Evolutionary conservation across 2,888 invertebrate species (phyloP), one percentile per base, ranked within the genome.

Genomic region (Lobophora halterata): DNA sequence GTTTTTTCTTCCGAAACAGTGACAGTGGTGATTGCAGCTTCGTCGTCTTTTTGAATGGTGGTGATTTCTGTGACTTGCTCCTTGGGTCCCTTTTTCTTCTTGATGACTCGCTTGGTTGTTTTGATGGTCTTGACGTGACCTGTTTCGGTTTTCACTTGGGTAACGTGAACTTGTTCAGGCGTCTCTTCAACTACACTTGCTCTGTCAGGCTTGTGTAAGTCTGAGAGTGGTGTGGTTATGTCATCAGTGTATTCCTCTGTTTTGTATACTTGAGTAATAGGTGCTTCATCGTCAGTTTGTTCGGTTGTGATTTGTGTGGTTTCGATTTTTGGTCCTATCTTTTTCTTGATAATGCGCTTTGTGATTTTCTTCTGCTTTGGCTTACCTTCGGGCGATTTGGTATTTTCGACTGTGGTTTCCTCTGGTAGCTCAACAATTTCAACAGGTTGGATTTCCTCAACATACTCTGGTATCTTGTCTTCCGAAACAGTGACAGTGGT

Each of bases 321-420:
- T 51, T 86, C 83, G 42, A 75, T 63, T 36, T 85, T 82, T 0
- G 62, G 59, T 0, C 79, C 23, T 5, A 17, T 21, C 10, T 14
- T 21, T 3, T 62, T 45, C 41, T 54, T 44, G 8, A 65, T 58
- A 21, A 61, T 42, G 3, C 59, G 77, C 7, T 25, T 29, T 2
- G 25, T 85, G 0, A 63, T 42, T 36, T 41, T 53, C 21, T 48
- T 55, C 5, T 46, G 25, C 27, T 31, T 41, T 2, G 24, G 34
- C 47, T 55, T 58, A 49, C 54, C 45, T 36, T 54, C 71, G 46
- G 65, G 50, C 0, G 52, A 44, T n/a, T 30, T 3, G 4, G 46
- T 24, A 28, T 59, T 39, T 31, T 60, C 49, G 0, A 51, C 16
- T 0, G 44, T 61, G 16, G 54, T 49, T 11, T 74, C 51, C 40